Base-by-base conservation (phyloP, 2,113 vertebrate genomes). In the Monarcha castaneiventris region DNA sequence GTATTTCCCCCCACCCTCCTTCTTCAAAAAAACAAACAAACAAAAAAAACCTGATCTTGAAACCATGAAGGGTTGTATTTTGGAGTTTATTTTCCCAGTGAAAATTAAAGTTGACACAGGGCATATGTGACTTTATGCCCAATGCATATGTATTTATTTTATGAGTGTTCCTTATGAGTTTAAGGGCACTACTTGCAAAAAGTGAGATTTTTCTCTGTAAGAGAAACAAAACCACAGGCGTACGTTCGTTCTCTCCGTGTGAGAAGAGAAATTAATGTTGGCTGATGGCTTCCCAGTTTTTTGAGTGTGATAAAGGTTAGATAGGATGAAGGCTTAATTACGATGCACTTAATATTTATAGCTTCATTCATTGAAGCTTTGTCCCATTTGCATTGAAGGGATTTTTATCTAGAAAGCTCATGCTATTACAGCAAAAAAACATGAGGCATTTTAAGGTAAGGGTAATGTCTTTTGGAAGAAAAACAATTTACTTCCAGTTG, bases 311-410 rank as follows among this genome's bases (percentile, higher is more conserved):
- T 69, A 89, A 72, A 71, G 84, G 89, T 89, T 91, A 90, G 78
- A 43, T 64, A 94, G 93, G 93, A 95, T 11, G 11, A 78, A 88
- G 94, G 63, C 73, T 94, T 97, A 94, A 87, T 96, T 87, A 92
- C 82, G 8, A 54, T 54, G 88, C 89, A 41, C 59, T 94, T 86
- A 91, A 84, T 91, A 96, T 93, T 97, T 96, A 91, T 92, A 48
- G 52, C 69, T 84, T 93, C 58, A 51, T 87, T 86, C 79, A 76
- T 8, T 54, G 72, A 81, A 88, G 44, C 72, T 66, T 94, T 92
- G 56, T 84, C 52, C 37, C n/a, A 41, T 72, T 95, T 89, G 55
- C 2, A 5, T 95, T 79, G 27, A 89, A 89, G 71, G 72, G 58
- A 79, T 87, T 94, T 89, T 95, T 92, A 41, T 79, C 78, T 73